Base-by-base conservation (phyloP, 2,888 invertebrate species). In the Tridacna gigas region DNA sequence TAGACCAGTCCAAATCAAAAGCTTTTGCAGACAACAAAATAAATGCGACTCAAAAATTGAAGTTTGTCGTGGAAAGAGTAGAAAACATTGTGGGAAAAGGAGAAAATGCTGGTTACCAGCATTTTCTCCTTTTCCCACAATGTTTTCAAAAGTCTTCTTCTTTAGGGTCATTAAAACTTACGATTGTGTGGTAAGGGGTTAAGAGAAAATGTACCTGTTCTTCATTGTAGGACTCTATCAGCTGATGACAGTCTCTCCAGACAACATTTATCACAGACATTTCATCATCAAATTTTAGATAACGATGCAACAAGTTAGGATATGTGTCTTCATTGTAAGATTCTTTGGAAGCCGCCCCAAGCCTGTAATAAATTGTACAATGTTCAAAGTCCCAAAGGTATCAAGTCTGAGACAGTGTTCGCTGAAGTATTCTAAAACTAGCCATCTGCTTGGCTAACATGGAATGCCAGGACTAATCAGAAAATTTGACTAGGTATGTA, bases 231-330 rank as follows among this genome's bases (percentile, higher is more conserved):
- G 95, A 95, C 88, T 96, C 95, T 86, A 96, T 95, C 61, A 95
- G 94, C 61, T 95, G 95, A 89, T 96, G 96, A 69, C 96, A 95
- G 89, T 96, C 96, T 45, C 95, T 94, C 96, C 96, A 96, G 81
- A 96, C 94, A 48, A 95, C 95, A 79, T 95, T 95, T 71, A 96
- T 95, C 81, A 95, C 95, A 76, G 95, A 95, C 96, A 96, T 96
- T 91, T 96, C 96, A 90, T 96, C 95, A 82, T 96, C 96, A 92
- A 96, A 96, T 82, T 95, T 95, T 79, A 96, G 93, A 93, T 96
- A 96, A 77, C 95, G 95, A 83, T 95, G 95, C 81, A 96, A 95
- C 67, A 96, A 83, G 79, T 90, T 92, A 22, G 93, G 92, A 83
- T 93, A 94, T 11, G 94, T 91, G 77, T 94, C 93, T 79, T 94